Conservation (phyloP, 2,113 vertebrate genomes). For the Probosciger aterrimus region DNA sequence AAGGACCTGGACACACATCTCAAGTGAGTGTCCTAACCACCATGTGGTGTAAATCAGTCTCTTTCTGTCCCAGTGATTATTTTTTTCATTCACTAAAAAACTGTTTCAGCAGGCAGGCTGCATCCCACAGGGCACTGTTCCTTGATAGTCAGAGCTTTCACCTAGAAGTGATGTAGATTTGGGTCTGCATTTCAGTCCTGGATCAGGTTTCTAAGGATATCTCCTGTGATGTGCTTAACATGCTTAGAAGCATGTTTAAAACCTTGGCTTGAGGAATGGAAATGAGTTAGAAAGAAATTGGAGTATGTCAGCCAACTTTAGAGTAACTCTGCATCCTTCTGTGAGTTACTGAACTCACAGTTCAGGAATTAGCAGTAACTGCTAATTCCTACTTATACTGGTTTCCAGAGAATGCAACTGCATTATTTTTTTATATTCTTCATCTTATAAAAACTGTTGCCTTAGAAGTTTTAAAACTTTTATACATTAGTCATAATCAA, state of each 20-base stretch:
- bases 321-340: neutral
- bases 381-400: neutral
- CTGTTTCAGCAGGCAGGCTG: neutral
- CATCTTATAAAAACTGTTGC: neutral
- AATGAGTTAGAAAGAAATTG: neutral
- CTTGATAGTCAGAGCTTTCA: neutral
- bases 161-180: neutral
- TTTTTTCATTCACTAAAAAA: neutral
- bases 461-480: neutral
- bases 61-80: neutral
- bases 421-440: neutral
- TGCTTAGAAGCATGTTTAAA: neutral
- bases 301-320: neutral
- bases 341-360: neutral
- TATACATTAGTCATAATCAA: neutral
- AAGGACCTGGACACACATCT: neutral
- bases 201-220: neutral
- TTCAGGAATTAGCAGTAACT: too few relatives aligned
- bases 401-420: neutral
- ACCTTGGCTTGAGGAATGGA: neutral
- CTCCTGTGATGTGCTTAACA: neutral
- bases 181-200: neutral
- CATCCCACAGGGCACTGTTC: neutral
- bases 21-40: neutral
- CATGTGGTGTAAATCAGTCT: neutral